Base-by-base conservation (phyloP, 23 tunicate species). In the Ciona savignyi region DNA sequence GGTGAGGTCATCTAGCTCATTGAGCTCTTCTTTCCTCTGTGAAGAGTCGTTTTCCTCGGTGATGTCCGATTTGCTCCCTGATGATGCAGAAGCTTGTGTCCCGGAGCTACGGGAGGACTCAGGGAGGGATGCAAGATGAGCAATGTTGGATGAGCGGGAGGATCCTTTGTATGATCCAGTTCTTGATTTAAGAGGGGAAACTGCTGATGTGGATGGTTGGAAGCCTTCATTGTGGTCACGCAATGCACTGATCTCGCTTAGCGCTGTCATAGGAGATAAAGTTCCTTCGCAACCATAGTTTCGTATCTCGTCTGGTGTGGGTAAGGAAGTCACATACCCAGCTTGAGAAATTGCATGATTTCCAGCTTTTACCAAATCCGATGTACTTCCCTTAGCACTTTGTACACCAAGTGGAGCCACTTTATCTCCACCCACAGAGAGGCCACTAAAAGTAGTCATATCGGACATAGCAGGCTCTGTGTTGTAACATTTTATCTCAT, bases 311-410 rank as follows among this genome's bases (percentile, higher is more conserved):
- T 89, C 96, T 49, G 66, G 70, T 0, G 89, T 77, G 0, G 96
- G 96, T 60, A 89, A 73, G n/a, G 96, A 83, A 19, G 96, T 89
- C 0, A 79, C 60, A 71, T 89, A 89, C 0, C 96, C 96, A 32
- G 84, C 80, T 27, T 77, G 80, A 60, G 51, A 35, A 1, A 71
- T 67, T 1, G 81, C 75, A 24, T 73, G 75, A 1, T 31, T 42
- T 1, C 81, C 78, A 22, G 25, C 72, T 33, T 73, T 78, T 31
- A 48, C 33, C 34, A 74, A 29, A 25, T 23, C 71, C 23, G 23
- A 23, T 28, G 51, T 24, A 1, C 25, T 27, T 3, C 71, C 30
- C 32, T 31, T 25, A 30, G 85, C 26, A 30, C 32, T 26, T 2
- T 71, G 34, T 19, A 62, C 35, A 21, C 63, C 68, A 24, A 80